Conservation (phyloP, 1,140 invertebrate species). For the Acromyrmex charruanus region DNA sequence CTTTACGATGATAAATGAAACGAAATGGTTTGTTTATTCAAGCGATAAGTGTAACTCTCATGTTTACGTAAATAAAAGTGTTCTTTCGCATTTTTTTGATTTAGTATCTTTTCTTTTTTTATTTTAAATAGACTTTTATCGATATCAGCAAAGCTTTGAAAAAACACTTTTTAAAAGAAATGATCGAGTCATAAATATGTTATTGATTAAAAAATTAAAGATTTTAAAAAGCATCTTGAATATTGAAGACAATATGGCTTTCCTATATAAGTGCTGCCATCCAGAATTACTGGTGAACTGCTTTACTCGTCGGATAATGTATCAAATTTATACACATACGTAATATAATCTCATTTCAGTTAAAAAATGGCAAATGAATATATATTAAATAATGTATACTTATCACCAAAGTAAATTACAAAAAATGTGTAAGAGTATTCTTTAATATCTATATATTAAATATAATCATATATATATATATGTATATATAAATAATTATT, state of each 20-base stretch:
- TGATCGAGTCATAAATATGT: neutral
- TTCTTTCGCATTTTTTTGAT: neutral
- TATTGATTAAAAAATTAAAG: neutral
- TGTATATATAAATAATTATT: slow-evolving; percentile 10
- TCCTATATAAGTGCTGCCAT: slow-evolving; percentile 28
- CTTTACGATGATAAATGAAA: slow-evolving; percentile 17
- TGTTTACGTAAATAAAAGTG: neutral
- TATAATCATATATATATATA: neutral
- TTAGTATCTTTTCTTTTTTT: neutral
- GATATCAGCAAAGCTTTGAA: neutral
- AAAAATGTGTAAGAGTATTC: neutral
- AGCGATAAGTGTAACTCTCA: neutral
- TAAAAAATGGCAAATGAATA: neutral
- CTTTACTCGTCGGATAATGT: slow-evolving; percentile 15
- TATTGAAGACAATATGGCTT: neutral
- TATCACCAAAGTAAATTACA: neutral
- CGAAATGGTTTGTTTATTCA: slow-evolving; percentile 29
- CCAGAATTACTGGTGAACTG: slow-evolving; percentile 12
- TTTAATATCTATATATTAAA: neutral
- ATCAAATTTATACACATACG: neutral
- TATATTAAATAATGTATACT: neutral
- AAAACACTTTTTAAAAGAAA: neutral
- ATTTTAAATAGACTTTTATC: neutral
- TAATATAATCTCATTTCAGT: neutral
- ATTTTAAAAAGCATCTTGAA: neutral